Conservation (phyloP, 2,113 vertebrate species). For the Prietella phreatophila region DNA sequence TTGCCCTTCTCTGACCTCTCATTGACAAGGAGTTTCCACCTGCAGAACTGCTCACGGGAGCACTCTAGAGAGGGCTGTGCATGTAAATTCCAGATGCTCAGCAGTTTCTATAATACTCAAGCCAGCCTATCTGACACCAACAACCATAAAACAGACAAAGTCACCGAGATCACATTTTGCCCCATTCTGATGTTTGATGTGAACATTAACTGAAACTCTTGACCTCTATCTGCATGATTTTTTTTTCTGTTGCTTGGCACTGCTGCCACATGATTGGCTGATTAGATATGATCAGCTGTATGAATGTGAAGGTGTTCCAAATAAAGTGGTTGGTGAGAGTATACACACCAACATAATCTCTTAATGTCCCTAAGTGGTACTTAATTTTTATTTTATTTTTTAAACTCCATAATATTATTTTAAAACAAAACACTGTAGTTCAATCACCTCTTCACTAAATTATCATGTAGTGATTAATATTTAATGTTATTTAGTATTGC, state of each 20-base stretch:
- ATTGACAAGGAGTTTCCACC: background rate
- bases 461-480: background rate
- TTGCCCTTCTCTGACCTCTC: background rate
- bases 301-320: background rate
- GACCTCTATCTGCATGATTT: background rate
- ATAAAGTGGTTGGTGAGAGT: background rate
- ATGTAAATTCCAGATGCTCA: background rate
- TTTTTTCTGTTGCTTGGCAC: background rate
- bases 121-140: background rate
- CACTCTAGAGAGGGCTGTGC: background rate
- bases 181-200: background rate
- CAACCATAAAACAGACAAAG: background rate
- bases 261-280: background rate
- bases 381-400: background rate
- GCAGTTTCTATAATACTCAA: background rate
- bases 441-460: background rate
- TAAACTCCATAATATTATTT: background rate
- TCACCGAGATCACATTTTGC: background rate
- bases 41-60: background rate
- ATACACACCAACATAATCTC: background rate
- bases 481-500: background rate
- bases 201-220: background rate
- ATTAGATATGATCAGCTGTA: background rate
- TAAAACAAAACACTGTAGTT: background rate
- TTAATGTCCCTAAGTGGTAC: no score